A percentile compares a stretch with the other conserved stretches of the same genome.
Conservation (phyloP, 2,113 vertebrate genomes). For the Oceanites oceanicus region DNA sequence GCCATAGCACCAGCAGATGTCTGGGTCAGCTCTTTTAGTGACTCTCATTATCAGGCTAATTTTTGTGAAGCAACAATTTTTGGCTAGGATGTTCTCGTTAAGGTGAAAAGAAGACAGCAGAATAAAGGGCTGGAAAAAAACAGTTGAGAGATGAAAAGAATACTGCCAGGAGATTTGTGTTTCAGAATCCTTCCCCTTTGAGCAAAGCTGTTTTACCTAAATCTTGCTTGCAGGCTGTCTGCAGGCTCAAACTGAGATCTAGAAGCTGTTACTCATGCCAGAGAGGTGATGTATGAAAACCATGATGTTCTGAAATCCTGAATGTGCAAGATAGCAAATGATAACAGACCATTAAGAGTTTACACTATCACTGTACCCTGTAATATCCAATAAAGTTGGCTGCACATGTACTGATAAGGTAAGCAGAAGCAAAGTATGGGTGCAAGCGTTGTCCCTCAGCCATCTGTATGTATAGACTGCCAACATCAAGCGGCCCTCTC, state of each 20-base stretch:
- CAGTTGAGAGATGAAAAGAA: not conserved
- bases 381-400: not conserved
- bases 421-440: not conserved
- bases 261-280: not conserved
- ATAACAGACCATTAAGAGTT: not conserved
- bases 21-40: not conserved
- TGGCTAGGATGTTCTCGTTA: not conserved
- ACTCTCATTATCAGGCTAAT: not conserved
- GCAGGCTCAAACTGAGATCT: not conserved
- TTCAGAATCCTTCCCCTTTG: not conserved
- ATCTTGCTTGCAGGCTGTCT: not conserved
- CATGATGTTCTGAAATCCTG: not conserved
- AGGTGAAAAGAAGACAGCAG: not conserved
- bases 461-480: accelerated
- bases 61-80: not conserved
- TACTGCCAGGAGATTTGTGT: not conserved
- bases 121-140: not conserved
- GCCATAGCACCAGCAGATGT: not conserved
- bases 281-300: not conserved
- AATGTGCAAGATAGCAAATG: not conserved
- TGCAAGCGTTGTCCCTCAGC: not conserved
- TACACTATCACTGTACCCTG: not conserved
- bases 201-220: not conserved
- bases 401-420: too few species aligned
- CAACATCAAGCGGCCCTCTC: not conserved